Conservation (phyloP, 1,140 invertebrate species). For the Protaetia brevitarsis region DNA sequence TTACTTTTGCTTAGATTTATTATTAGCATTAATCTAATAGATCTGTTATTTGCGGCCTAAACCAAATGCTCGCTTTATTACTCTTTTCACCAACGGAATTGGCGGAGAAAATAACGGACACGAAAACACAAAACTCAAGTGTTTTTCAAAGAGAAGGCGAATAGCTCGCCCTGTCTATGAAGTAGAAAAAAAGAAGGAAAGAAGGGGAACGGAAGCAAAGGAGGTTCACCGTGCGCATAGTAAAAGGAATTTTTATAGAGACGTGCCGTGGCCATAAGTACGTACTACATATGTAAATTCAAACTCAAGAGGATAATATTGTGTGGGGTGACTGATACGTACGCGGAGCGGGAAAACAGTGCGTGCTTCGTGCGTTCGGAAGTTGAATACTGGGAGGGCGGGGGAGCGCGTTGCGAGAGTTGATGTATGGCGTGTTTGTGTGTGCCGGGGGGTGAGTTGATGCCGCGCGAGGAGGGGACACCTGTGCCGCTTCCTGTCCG, state of each 20-base stretch:
- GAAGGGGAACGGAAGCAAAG: background rate
- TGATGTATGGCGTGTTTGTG: conserved; percentile 22
- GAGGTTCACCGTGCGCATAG: background rate
- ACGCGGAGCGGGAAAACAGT: background rate
- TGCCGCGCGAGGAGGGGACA: background rate
- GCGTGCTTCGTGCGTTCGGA: too few relatives aligned
- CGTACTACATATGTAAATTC: conserved; percentile 21
- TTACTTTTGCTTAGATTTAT: too few relatives aligned
- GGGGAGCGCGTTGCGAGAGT: background rate
- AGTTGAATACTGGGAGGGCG: too few relatives aligned
- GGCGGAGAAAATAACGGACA: too few relatives aligned
- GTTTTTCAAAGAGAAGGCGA: conserved; percentile 1
- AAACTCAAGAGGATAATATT: conserved; percentile 23
- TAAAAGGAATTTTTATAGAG: conserved; percentile 18
- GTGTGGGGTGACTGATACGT: conserved; percentile 18
- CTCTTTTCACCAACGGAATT: too few relatives aligned
- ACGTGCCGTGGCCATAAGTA: conserved; percentile 8
- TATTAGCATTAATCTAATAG: too few relatives aligned
- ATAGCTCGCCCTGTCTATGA: background rate
- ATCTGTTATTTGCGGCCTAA: too few relatives aligned
- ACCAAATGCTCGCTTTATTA: too few relatives aligned
- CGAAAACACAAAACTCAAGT: conserved; percentile 4
- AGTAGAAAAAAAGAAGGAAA: background rate
- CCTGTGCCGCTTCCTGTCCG: conserved; percentile 18
- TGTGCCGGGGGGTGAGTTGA: background rate